Base-by-base conservation (phyloP, 30 jellyfish, hydroid and myxozoan genomes). In the Aurelia aurita complex sp. Pacific region DNA sequence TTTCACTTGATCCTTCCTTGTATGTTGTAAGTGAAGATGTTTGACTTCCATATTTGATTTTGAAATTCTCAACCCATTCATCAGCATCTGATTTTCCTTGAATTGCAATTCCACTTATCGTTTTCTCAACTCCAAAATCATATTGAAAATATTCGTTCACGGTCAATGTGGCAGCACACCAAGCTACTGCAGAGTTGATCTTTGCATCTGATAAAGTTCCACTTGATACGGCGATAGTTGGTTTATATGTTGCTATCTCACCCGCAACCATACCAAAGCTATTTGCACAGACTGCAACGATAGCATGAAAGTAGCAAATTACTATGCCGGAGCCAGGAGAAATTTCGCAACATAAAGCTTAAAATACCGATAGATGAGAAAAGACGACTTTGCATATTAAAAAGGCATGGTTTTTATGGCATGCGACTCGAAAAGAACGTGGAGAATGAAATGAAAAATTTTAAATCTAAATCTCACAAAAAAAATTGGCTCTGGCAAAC, bases 201-300 rank as follows among this genome's bases (percentile, higher is more conserved):
- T 82, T 82, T 43, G 85, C 78, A 18, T 53, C 42, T 7, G 74
- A 52, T 18, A 60, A 76, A 43, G 85, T 14, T 35, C 86, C 91
- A 59, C 85, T 62, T 82, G 91, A 71, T 18, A 59, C 85, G 3
- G 62, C n/a, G 50, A 82, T 76, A 33, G 85, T 82, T 40, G 91
- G 91, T 23, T 70, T 55, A 60, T 57, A 69, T 1, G 80, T 69
- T 1, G 62, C 23, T n/a, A 71, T 50, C 52, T 76, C 81, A 40
- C 91, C 91, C 4, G 85, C 91, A 16, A 12, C 91, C 91, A 82
- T 71, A 13, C 91, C 91, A 65, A 82, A 82, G 64, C 91, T 82
- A 9, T 54, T 34, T 12, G 80, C 32, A 63, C 91, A 82, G 1
- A 46, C 91, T 82, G 65, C 6, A 69, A 62, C 9, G 2, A 46